A percentile compares a stretch with the other conserved stretches of the same genome.
phyloP scores from a whole-genome alignment of 2,113 vertebrate species.

The Oryzias javanicus region DNA sequence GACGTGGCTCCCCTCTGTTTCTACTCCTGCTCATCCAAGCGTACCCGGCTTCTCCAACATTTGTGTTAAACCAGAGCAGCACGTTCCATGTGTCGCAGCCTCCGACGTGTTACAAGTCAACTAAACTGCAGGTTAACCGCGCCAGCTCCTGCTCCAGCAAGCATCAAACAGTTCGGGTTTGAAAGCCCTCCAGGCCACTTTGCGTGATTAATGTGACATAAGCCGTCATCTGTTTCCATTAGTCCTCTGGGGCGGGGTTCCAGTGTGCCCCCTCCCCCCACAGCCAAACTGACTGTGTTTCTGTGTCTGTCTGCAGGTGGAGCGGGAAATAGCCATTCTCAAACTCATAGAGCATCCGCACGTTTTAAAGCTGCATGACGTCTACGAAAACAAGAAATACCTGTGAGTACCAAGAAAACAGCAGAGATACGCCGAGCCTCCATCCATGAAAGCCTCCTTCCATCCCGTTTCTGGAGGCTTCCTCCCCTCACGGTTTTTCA shows the following conservation, averaged over 20 bases:
- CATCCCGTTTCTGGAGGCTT: too few relatives aligned
- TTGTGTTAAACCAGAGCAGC: background rate
- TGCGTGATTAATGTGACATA: constrained; percentile 7
- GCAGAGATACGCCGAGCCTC: too few relatives aligned
- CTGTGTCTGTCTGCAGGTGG: constrained; percentile 81
- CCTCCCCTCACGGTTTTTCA: too few relatives aligned
- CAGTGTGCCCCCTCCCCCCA: background rate
- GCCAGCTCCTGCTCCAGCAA: background rate
- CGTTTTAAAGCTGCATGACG: constrained; percentile 96
- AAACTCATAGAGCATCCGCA: constrained; percentile 99
- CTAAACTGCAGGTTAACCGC: background rate
- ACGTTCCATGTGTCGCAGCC: too few relatives aligned
- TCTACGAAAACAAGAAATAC: constrained; percentile 99
- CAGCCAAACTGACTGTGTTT: background rate
- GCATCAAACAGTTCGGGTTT: background rate
- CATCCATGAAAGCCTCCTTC: too few relatives aligned
- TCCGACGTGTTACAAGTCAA: background rate
- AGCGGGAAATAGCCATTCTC: constrained; percentile 97
- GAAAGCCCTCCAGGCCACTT: background rate
- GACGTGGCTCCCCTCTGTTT: background rate
- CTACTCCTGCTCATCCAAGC: background rate
- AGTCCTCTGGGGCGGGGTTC: background rate
- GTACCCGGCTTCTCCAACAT: background rate
- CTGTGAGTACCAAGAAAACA: constrained; percentile 83
- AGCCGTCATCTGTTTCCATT: background rate